phyloP scores from a whole-genome alignment of 2,113 vertebrate species.

The Podarcis cretensis region DNA sequence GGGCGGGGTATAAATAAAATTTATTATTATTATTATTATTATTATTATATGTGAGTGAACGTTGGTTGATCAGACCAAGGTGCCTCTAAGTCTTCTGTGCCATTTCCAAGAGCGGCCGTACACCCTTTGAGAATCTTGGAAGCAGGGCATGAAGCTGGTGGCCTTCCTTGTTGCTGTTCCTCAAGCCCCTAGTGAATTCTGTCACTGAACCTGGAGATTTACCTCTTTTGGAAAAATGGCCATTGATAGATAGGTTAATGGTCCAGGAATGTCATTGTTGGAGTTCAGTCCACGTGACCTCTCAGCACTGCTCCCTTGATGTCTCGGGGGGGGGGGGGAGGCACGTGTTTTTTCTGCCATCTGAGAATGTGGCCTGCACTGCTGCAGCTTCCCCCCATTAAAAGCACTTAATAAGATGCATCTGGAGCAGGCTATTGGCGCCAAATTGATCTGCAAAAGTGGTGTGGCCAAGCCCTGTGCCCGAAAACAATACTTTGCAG shows the following conservation, averaged over 20 bases:
- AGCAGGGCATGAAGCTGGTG: neutral
- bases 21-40: too few relatives aligned
- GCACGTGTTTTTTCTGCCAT: neutral
- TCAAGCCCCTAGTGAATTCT: neutral
- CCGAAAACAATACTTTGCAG: conserved; percentile 22
- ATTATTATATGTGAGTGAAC: neutral
- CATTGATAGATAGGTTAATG: neutral
- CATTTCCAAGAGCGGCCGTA: neutral
- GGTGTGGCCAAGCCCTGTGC: conserved; percentile 1
- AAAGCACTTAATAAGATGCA: conserved; percentile 51
- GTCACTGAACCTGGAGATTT: neutral
- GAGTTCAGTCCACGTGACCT: neutral
- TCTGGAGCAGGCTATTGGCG: conserved; percentile 42
- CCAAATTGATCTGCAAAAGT: conserved; percentile 43
- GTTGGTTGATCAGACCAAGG: neutral
- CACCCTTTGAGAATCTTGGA: neutral
- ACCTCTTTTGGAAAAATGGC: neutral
- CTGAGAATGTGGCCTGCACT: conserved; percentile 9
- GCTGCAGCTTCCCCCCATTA: conserved; percentile 37
- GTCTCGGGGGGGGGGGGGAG: neutral
- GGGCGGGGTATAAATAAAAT: too few relatives aligned
- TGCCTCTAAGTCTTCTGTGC: neutral
- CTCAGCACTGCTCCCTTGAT: neutral
- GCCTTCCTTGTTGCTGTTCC: neutral
- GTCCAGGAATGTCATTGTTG: neutral